Base-by-base conservation (phyloP, 1,140 invertebrate genomes). In the Tetramorium parvispinum region DNA sequence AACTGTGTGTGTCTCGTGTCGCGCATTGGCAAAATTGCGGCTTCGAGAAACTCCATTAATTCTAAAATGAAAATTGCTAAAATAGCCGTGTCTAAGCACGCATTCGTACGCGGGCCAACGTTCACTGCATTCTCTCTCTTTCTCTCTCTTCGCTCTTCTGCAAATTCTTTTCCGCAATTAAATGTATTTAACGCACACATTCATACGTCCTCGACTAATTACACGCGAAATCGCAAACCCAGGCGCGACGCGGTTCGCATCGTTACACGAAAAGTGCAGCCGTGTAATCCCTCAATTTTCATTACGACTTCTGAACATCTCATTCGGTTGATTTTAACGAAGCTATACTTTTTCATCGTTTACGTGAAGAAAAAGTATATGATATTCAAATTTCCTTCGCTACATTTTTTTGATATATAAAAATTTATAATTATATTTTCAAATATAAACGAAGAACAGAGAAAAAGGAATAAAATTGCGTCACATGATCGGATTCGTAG, bases 141-240 rank as follows among this genome's bases (percentile, higher is more conserved):
- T 53, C 75, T 46, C 1, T 76, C 32, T 49, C 13, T n/a, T 4
- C 32, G 32, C 32, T 32, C 32, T 32, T 59, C 7, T 66, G n/a
- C 66, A 37, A 51, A 71, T 18, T 71, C 16, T 24, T 55, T 57
- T 57, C 27, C 21, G 8, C 21, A 53, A 65, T 71, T 66, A 81
- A 78, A 59, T 55, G 43, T 53, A 37, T 32, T 11, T 76, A 57
- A 81, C 21, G 49, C 53, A 81, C 21, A 27, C 53, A 83, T 21
- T 61, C 81, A 37, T 13, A 51, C 70, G 32, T 59, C 75, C 75
- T 18, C 83, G 49, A 75, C 46, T 85, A 85, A 85, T 78, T 83
- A 87, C 77, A 79, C 82, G 82, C 83, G 65, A 87, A 90, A 53
- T 90, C 77, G 83, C 78, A 85, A 88, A 91, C 82, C 77, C 81